These are phyloP conservation scores for Malurus elegans DNA, from an alignment of 2,113 vertebrate species.

Conservation along the genomic window DNA sequence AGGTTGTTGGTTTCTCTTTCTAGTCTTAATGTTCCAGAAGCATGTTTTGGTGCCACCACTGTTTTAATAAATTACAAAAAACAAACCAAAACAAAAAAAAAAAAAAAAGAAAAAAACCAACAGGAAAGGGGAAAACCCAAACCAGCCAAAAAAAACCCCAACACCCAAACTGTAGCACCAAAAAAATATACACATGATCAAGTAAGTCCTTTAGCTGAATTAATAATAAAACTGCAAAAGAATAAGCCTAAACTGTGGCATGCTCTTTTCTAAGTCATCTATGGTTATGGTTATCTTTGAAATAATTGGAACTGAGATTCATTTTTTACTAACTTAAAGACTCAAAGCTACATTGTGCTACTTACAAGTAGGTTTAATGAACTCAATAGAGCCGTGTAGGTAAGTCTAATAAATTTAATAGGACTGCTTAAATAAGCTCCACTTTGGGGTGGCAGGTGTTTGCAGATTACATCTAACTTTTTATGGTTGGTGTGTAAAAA, in stretches of 20 bases:
- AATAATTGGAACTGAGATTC: not conserved
- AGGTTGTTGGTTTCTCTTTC: not conserved
- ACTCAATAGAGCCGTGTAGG: not conserved
- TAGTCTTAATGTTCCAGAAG: not conserved
- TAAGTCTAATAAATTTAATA: not conserved
- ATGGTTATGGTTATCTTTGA: not conserved
- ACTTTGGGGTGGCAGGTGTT: not conserved
- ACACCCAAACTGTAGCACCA: not conserved
- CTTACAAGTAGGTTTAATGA: not conserved
- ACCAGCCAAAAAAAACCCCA: not conserved
- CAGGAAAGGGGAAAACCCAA: not conserved
- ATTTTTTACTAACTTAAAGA: not conserved
- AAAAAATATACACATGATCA: not conserved
- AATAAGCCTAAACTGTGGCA: not conserved
- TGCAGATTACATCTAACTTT: not conserved
- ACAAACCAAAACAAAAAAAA: not conserved
- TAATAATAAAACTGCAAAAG: not conserved
- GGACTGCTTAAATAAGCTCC: not conserved
- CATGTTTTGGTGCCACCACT: not conserved
- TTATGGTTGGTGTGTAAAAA: not conserved
- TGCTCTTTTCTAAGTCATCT: not conserved
- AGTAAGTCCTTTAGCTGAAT: not conserved
- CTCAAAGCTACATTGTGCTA: not conserved
- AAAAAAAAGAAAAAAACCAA: too few species aligned
- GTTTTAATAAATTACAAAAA: not conserved